phyloP scores from a whole-genome alignment of 92 coral and sea anemone genomes.

The Epizoanthus ramosus region DNA sequence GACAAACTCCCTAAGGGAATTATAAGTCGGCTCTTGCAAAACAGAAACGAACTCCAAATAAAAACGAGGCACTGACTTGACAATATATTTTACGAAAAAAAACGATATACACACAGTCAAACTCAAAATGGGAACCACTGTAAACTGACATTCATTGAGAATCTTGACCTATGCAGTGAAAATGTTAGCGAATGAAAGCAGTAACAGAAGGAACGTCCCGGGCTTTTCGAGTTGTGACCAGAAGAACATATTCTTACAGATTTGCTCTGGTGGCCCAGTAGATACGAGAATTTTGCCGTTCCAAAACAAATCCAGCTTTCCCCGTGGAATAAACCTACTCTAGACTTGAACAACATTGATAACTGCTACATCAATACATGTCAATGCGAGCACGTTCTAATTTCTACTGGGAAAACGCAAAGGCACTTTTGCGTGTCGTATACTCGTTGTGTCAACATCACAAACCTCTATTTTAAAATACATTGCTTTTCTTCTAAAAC shows the following conservation, averaged over 20 bases:
- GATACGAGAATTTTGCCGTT: background rate
- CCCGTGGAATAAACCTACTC: background rate
- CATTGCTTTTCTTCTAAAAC: background rate
- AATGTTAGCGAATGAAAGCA: background rate
- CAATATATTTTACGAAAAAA: background rate
- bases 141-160: too few species aligned
- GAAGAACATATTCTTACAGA: background rate
- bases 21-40: background rate
- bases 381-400: background rate
- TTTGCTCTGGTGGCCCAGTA: background rate
- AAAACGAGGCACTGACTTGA: background rate
- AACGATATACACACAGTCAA: background rate
- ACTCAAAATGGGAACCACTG: background rate
- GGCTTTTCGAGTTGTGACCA: background rate
- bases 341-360: background rate
- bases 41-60: background rate
- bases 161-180: too few species aligned
- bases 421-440: constrained; percentile 4
- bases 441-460: constrained; percentile 9
- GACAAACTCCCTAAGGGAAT: constrained; percentile 14
- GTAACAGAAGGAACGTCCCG: background rate
- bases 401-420: background rate
- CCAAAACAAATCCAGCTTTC: background rate
- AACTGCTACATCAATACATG: background rate
- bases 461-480: too few species aligned